Base-by-base conservation (phyloP, 2,888 invertebrate species). In the Synanthedon myopaeformis region DNA sequence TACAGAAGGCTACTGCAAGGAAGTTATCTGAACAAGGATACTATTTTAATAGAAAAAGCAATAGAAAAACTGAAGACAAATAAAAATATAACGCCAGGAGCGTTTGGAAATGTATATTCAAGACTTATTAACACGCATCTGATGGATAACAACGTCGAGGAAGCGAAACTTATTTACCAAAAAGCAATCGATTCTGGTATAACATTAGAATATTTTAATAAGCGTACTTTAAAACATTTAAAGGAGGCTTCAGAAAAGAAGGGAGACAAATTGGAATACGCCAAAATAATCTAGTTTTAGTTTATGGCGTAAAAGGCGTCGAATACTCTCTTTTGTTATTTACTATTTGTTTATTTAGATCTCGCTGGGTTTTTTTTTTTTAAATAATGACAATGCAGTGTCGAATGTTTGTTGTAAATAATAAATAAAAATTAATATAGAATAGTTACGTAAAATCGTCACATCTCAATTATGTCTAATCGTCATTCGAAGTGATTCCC, bases 191-290 rank as follows among this genome's bases (percentile, higher is more conserved):
- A 71, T 51, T 55, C 51, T 6, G 80, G 82, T 12, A 45, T 84
- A 2, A 56, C 81, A 11, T 65, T 90, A 12, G 90, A 91, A 56
- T 74, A 90, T 62, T 80, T 94, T 8, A 92, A 91, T 69, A 85
- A 89, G 58, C 90, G 83, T 0, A 90, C 90, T 3, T 61, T 93
- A 51, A 58, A 76, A 11, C 89, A 89, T 58, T 73, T 93, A 3
- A 90, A 92, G 67, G 69, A 73, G 6, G 79, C 83, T 0, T 58
- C 59, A 60, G 88, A 90, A 66, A 79, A 76, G 14, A 71, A 83
- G 41, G 91, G 90, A 1, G 35, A 35, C 2, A 35, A 35, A 35
- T 10, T 35, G 35, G 35, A 35, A 35, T 35, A 35, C 35, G 35
- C 35, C 3, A 3, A 35, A 35, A 35, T 35, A 10, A 10, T 10